Percentiles rank a stretch among this genome's conserved stretches.
Conservation (phyloP, 1,140 invertebrate genomes). For the Medauroidea extradentata region DNA sequence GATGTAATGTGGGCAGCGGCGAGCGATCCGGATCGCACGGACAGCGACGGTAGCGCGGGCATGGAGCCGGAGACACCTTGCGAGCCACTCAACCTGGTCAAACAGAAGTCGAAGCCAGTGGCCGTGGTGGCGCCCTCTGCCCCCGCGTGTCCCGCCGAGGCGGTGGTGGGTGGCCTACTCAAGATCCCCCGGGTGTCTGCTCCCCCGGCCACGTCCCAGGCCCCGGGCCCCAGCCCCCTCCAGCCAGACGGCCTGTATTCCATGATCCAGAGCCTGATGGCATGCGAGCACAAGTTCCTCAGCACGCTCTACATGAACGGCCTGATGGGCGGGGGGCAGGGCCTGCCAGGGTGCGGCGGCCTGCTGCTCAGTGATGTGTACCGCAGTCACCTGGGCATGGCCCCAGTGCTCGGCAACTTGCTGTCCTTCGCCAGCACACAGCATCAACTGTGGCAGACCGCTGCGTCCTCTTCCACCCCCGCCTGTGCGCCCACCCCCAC, state of each 20-base stretch:
- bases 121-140: slow-evolving; percentile 42
- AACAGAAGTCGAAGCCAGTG: slow-evolving; percentile 45
- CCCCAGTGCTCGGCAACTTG: slow-evolving; percentile 36
- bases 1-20: no score
- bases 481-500: no score
- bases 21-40: no score
- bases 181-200: no score
- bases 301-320: slow-evolving; percentile 58
- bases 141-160: slow-evolving; percentile 28
- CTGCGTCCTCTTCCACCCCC: background rate
- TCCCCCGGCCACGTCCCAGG: no score
- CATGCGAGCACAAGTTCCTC: slow-evolving; percentile 52
- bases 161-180: slow-evolving; percentile 37
- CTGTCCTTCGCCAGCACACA: slow-evolving; percentile 45
- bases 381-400: slow-evolving; percentile 22
- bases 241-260: slow-evolving; percentile 26
- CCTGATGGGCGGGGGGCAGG: slow-evolving; percentile 32
- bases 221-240: background rate
- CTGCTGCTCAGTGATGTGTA: background rate
- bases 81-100: slow-evolving; percentile 43
- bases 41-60: no score
- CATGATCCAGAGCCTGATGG: slow-evolving; percentile 42
- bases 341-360: background rate
- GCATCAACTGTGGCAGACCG: slow-evolving; percentile 46
- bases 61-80: slow-evolving; percentile 14